Evolutionary conservation across 2,888 invertebrate species (phyloP), one percentile per base, ranked within the genome.

Genomic region (Eudasyphora cyanicolor): DNA sequence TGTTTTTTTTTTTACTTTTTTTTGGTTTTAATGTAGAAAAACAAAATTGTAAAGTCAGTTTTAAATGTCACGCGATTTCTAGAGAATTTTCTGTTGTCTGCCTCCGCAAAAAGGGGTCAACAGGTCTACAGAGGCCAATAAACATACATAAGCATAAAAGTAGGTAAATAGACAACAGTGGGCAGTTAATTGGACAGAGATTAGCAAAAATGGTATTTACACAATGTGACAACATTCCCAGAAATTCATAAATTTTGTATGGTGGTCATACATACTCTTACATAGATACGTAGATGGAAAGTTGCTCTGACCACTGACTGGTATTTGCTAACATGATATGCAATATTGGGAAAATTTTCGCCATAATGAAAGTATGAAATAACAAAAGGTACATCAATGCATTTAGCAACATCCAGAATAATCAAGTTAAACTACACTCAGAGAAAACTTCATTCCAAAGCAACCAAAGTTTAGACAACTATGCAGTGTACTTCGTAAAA

Each of bases 11-110:
- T 32, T 70, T 45, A 1, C 21, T 27, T 64, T 35, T 42, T n/a
- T n/a, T 21, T 24, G 6, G 21, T 42, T 17, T 8, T 3, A n/a
- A 29, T n/a, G 24, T 14, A 27, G 14, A 8, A 64, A 49, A 60
- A 60, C 54, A 38, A 64, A 35, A 10, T 49, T 57, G 29, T 8
- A 6, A 29, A 76, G 75, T 45, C 57, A 45, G 70, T 57, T 71
- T n/a, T 75, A 71, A 83, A 78, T 80, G 77, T 80, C 83, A 78
- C 80, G 80, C 75, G 57, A 83, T 80, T 78, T 83, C 24, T 19
- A 29, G n/a, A 69, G 62, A 74, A 69, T 35, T 54, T 60, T n/a
- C 54, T 54, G 10, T 67, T 14, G 14, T 62, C 24, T 24, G 6
- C 21, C 7, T 24, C 0, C 21, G 64, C 32, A 62, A 29, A 62